Base-by-base conservation (phyloP, 1,140 invertebrate species). In the Heterodera carotae region DNA sequence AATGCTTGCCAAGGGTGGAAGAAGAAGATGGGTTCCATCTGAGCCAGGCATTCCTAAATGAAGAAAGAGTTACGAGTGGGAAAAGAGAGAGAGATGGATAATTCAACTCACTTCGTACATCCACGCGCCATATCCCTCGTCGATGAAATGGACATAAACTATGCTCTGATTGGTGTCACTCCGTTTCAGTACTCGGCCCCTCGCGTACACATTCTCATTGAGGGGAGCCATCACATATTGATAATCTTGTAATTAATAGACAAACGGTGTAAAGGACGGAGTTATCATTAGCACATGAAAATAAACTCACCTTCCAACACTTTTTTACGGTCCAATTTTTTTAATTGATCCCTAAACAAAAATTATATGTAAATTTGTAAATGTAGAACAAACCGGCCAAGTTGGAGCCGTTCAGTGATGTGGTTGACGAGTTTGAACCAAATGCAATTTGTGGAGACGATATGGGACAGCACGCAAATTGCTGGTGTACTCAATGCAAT, bases 1-100 rank as follows among this genome's bases (percentile, higher is more conserved):
- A 79, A 71, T 29, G 78, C 78, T 59, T 79, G 78, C 78, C 78
- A 79, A 6, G 78, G 78, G n/a, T 79, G 78, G 22, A n/a, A 36
- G n/a, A 43, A 79, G 12, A 79, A 75, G 27, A 39, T 22, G 4
- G 27, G 15, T 4, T 79, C 78, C 79, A 79, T 79, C 53, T 39
- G 36, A 33, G 78, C 78, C 6, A 79, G 10, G 22, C 78, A 79
- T 22, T 76, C 79, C 62, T 39, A 62, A 74, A 64, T 34, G 39
- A 67, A 5, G 39, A 12, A 12, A 43, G 12, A 43, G 10, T 4
- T 39, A 10, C 10, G 36, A 39, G 4, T 43, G 12, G 6, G 6
- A 43, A 22, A 22, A 5, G 7, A 25, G 27, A 36, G 27, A 33
- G n/a, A 15, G 27, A 29, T 34, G 7, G 12, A 3, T 31, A 43